Evolutionary conservation across 2,797 vertebrate species (phyloP).

Genomic region (Poeciliopsis infans): DNA sequence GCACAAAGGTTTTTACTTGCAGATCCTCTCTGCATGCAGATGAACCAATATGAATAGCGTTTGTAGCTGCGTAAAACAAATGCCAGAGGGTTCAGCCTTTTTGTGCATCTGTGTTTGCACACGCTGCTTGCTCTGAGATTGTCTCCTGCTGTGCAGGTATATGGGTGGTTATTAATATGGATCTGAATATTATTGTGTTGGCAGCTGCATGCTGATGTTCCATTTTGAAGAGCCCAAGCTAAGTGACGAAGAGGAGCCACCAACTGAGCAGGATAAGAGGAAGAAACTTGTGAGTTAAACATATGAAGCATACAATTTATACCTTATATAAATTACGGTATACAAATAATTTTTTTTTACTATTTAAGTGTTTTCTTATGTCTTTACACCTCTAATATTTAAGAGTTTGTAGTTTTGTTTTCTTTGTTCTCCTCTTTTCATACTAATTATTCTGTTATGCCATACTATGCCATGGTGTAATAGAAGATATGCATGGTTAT

Average conservation of each 20-base stretch:
- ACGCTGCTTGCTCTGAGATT: slow-evolving; percentile 44
- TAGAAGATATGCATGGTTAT: background rate
- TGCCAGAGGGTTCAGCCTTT: slow-evolving; percentile 42
- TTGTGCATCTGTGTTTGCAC: slow-evolving; percentile 19
- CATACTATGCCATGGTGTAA: background rate
- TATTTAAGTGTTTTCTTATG: background rate
- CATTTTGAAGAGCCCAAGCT: slow-evolving; percentile 90
- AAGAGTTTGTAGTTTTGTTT: slow-evolving; percentile 1
- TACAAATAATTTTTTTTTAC: slow-evolving; percentile 15
- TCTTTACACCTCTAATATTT: slow-evolving; percentile 8
- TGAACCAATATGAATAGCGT: slow-evolving; percentile 56
- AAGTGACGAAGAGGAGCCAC: slow-evolving; percentile 93
- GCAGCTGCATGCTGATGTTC: slow-evolving; percentile 96
- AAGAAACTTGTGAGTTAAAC: slow-evolving; percentile 88
- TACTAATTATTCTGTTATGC: background rate
- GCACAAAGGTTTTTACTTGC: slow-evolving; percentile 43
- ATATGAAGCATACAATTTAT: background rate
- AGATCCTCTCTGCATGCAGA: slow-evolving; percentile 58
- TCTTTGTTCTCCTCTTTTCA: background rate
- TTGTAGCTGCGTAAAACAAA: slow-evolving; percentile 12
- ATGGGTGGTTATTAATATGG: slow-evolving; percentile 65
- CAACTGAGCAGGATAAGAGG: slow-evolving; percentile 97
- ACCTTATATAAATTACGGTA: too few relatives aligned
- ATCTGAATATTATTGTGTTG: slow-evolving; percentile 65
- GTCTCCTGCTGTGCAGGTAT: slow-evolving; percentile 50